Conservation (phyloP, 2,888 invertebrate genomes). For the Octonoba sinensis region DNA sequence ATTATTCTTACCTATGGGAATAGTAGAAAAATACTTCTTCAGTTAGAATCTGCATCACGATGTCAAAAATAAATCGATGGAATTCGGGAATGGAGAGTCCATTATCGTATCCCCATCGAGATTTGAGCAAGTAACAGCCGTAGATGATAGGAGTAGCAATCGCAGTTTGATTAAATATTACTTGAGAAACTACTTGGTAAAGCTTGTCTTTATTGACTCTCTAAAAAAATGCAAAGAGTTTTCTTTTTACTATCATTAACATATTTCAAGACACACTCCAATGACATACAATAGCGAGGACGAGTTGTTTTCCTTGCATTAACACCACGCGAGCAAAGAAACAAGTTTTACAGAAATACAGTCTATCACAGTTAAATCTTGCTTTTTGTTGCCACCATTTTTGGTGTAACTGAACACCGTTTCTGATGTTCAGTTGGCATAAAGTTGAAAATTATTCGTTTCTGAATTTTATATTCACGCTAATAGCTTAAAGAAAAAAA, state of each 20-base stretch:
- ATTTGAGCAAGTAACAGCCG: slow-evolving; percentile 77
- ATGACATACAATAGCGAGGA: too few relatives aligned
- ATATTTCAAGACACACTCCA: too few relatives aligned
- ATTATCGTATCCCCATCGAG: slow-evolving; percentile 76
- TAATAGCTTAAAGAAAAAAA: too few relatives aligned
- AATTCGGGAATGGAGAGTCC: slow-evolving; percentile 77
- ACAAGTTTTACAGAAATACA: too few relatives aligned
- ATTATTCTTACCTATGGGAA: slow-evolving; percentile 75
- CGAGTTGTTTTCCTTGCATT: too few relatives aligned
- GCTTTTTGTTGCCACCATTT: too few relatives aligned
- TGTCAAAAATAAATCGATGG: slow-evolving; percentile 81
- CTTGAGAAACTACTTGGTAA: slow-evolving; percentile 77
- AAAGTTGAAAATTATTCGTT: too few relatives aligned
- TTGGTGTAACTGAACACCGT: too few relatives aligned
- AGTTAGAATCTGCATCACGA: slow-evolving; percentile 80
- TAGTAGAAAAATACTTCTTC: slow-evolving; percentile 89
- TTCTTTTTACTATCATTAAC: neutral
- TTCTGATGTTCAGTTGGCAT: too few relatives aligned
- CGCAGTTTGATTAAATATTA: slow-evolving; percentile 81
- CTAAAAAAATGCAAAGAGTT: slow-evolving; percentile 12
- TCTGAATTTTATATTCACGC: too few relatives aligned
- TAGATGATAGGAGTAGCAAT: slow-evolving; percentile 79
- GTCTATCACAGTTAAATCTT: too few relatives aligned
- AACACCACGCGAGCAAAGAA: too few relatives aligned
- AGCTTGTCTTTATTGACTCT: slow-evolving; percentile 7